These are phyloP conservation scores for Chlorodrepanis virens DNA, from an alignment of 2,113 vertebrate genomes.

Conservation along the genomic window DNA sequence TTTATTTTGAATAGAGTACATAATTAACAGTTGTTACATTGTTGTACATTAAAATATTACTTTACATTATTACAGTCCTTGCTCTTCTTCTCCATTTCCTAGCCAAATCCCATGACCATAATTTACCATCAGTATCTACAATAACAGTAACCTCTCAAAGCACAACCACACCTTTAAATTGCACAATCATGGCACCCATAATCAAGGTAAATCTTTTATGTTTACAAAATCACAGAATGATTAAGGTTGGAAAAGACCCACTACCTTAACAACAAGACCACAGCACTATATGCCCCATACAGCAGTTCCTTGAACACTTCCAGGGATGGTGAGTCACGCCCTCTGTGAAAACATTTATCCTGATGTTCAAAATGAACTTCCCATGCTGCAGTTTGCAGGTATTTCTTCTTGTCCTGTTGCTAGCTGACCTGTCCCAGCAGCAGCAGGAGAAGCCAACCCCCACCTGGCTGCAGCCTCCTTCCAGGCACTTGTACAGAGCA, in stretches of 20 bases:
- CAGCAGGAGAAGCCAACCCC: background rate
- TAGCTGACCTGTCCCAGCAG: background rate
- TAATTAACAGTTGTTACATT: background rate
- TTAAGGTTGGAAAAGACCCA: background rate
- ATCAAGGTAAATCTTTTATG: background rate
- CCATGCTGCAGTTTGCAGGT: rapidly evolving
- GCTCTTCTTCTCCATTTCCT: background rate
- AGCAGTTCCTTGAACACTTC: background rate
- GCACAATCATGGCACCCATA: background rate
- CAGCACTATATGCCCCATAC: background rate
- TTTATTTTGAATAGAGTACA: background rate
- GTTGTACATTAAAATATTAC: background rate
- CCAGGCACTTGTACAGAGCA: background rate
- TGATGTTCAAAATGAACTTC: background rate
- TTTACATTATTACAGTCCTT: background rate
- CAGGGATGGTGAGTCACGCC: background rate
- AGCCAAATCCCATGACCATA: background rate
- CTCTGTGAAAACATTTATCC: background rate
- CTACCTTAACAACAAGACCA: background rate
- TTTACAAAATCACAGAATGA: background rate
- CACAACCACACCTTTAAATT: background rate
- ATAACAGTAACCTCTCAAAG: background rate
- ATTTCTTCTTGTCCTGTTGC: rapidly evolving
- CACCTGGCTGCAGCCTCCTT: background rate
- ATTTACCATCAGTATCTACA: background rate